phyloP scores from a whole-genome alignment of 1,140 invertebrate species.

The Tetramorium alpestre region DNA sequence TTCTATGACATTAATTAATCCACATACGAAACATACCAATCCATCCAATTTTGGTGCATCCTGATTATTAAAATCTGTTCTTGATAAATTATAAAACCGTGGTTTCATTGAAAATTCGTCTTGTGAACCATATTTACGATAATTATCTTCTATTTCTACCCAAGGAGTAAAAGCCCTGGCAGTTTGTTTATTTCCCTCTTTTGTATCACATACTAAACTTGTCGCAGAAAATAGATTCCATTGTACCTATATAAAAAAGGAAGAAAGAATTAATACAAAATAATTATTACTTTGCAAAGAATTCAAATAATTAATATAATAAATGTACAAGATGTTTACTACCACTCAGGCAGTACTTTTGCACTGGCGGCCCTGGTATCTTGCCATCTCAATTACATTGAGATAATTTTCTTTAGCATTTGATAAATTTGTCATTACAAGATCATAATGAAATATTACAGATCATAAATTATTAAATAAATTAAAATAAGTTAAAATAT shows the following conservation, averaged over 20 bases:
- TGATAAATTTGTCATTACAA: constrained; percentile 46
- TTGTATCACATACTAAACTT: constrained; percentile 86
- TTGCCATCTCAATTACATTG: constrained; percentile 70
- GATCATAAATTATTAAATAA: constrained; percentile 47
- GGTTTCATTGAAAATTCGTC: constrained; percentile 93
- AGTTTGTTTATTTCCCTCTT: constrained; percentile 86
- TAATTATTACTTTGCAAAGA: constrained; percentile 10
- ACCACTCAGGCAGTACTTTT: constrained; percentile 84
- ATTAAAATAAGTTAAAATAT: not conserved
- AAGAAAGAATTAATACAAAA: constrained; percentile 9
- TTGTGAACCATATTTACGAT: constrained; percentile 90
- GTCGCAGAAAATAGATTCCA: constrained; percentile 93
- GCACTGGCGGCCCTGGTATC: constrained; percentile 84
- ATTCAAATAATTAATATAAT: constrained; percentile 6
- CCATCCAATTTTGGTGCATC: constrained; percentile 96
- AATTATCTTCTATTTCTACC: constrained; percentile 93
- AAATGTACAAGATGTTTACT: constrained; percentile 83
- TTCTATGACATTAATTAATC: not conserved
- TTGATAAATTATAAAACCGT: constrained; percentile 94
- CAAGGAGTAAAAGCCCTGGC: constrained; percentile 91
- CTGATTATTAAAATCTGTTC: constrained; percentile 91
- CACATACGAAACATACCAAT: constrained; percentile 85
- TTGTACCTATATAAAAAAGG: constrained; percentile 88
- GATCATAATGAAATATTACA: constrained; percentile 11
- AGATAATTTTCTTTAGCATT: constrained; percentile 79